Base-by-base conservation (phyloP, 2,888 invertebrate species). In the Ormyrus labotus region DNA sequence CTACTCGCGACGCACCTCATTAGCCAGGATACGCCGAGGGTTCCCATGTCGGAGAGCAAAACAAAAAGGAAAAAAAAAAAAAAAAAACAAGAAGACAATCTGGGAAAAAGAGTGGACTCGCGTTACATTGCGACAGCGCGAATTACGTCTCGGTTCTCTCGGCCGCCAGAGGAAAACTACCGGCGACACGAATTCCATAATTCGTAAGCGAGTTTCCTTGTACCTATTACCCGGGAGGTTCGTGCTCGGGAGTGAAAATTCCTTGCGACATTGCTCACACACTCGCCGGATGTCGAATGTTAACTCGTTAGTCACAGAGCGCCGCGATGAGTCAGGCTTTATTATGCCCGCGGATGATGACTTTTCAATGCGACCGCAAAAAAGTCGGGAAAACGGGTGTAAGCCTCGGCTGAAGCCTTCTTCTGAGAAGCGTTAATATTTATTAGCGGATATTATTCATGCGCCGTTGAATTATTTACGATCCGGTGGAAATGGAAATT, bases 151-250 rank as follows among this genome's bases (percentile, higher is more conserved):
- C 13, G 68, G 68, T 63, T 48, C 51, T 70, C 19, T n/a, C 57
- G 11, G 57, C 47, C 9, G 55, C 45, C 55, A 63, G 70, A 71
- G 67, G 63, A 78, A 71, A 79, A 72, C 61, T 72, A 79, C 78
- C 34, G 63, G 19, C 76, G 76, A 76, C 81, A 76, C 68, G 60
- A 68, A 82, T 79, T 82, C 79, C 81, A 73, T 68, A 81, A 81
- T 79, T 81, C 69, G 81, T 82, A 79, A 82, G 72, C 69, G 65
- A 68, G 76, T 82, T 82, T 82, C 81, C 79, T 76, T 76, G 79
- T 81, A 67, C 72, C 76, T 78, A 78, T 78, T 81, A 64, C 53
- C 55, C 65, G 53, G 48, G 50, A 7, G 58, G 48, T 19, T 63
- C 13, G 61, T n/a, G n/a, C 13, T 9, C 53, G 55, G 10, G 51